These are phyloP conservation scores for Pheosia gnoma DNA, from an alignment of 2,888 invertebrate genomes.

Conservation along the genomic window DNA sequence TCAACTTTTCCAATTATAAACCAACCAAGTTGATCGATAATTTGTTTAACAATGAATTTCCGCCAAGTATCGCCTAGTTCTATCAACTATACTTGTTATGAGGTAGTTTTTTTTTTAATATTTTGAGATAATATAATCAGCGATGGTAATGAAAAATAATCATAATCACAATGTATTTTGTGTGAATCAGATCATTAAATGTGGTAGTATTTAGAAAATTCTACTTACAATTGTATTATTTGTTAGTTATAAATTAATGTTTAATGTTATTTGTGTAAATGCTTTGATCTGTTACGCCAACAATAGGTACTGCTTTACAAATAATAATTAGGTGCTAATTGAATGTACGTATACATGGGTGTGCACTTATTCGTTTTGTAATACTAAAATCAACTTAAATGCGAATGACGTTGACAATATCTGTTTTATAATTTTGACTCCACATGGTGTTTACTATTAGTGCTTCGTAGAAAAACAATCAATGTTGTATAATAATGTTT, in stretches of 20 bases:
- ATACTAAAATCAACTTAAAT: slow-evolving; percentile 59
- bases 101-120: too few relatives aligned
- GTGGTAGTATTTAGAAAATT: slow-evolving; percentile 49
- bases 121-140: too few relatives aligned
- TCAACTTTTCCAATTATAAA: too few relatives aligned
- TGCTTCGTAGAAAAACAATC: slow-evolving; percentile 40
- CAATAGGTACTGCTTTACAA: slow-evolving; percentile 69
- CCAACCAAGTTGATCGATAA: too few relatives aligned
- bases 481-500: slow-evolving; percentile 16
- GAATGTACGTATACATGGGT: slow-evolving; percentile 65
- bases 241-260: slow-evolving; percentile 64
- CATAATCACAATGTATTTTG: slow-evolving; percentile 7
- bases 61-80: too few relatives aligned
- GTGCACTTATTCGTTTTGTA: slow-evolving; percentile 71
- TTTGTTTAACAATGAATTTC: too few relatives aligned
- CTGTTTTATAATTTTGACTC: slow-evolving; percentile 55
- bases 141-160: too few relatives aligned
- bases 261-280: slow-evolving; percentile 65
- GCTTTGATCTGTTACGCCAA: slow-evolving; percentile 62
- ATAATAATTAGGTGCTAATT: slow-evolving; percentile 80
- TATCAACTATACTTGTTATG: too few relatives aligned
- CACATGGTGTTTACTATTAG: slow-evolving; percentile 36
- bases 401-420: slow-evolving; percentile 81
- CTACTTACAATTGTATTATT: slow-evolving; percentile 46
- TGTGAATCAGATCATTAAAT: slow-evolving; percentile 43